Base-by-base conservation (phyloP, 2,113 vertebrate genomes). In the Ophthalmolycus amberensis region DNA sequence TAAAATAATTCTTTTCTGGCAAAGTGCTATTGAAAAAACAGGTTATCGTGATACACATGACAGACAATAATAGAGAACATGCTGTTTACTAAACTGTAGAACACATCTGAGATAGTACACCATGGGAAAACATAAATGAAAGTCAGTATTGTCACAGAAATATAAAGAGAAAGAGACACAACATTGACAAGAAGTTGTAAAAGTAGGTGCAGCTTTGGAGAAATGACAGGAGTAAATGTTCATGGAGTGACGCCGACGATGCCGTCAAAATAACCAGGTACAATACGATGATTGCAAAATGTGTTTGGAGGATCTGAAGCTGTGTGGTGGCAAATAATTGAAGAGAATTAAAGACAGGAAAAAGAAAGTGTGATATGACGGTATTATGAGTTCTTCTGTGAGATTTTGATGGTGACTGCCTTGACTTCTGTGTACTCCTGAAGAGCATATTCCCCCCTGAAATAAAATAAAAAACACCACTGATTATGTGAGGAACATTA, bases 361-460 rank as follows among this genome's bases (percentile, higher is more conserved):
- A 58, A 38, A 63, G n/a, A 50, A 18, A 12, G 63, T 52, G 29
- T 59, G 25, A 56, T 7, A 25, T 52, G 29, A 71, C 8, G 18
- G 10, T 15, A 66, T 96, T 96, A 97, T 0, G 96, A 98, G 73
- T 96, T 97, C 91, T 97, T 98, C 89, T 97, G 93, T 52, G 95
- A 95, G 86, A 98, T 95, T 95, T 96, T 97, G 89, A 97, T 94
- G 34, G 95, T 96, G 84, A 98, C 96, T 0, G 96, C 96, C 91
- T 97, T 98, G 75, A 97, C 87, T 89, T 98, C 97, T 29, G 95
- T 97, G 66, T 98, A 98, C 88, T 97, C 96, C 11, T 96, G 95
- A 79, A 98, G 84, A 64, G 96, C 96, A 3, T 97, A 96, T 93
- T 98, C 96, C 78, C 97, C 96, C 88, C 97, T 98, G 88, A 70